phyloP scores from a whole-genome alignment of 2,888 invertebrate genomes.

The Scaptomyza cyrtandrae region DNA sequence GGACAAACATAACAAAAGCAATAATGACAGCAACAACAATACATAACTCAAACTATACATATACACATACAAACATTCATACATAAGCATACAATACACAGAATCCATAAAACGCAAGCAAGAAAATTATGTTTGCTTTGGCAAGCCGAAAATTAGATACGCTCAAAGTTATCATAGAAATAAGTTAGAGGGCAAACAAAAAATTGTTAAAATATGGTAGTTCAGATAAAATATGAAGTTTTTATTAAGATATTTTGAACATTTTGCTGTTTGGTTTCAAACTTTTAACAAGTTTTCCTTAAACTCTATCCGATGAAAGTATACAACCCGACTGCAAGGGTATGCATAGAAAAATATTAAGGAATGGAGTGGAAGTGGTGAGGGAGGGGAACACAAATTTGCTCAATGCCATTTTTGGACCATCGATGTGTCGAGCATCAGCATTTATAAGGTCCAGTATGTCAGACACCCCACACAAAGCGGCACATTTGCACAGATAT shows the following conservation, averaged over 20 bases:
- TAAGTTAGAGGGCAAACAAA: background rate
- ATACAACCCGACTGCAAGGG: background rate
- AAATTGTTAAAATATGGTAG: too few species aligned
- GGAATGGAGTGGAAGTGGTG: too few species aligned
- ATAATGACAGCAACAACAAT: slow-evolving; percentile 37
- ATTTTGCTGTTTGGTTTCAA: too few species aligned
- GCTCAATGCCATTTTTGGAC: slow-evolving; percentile 18
- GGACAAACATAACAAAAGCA: slow-evolving; percentile 35
- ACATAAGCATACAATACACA: slow-evolving; percentile 66
- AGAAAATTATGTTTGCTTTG: background rate
- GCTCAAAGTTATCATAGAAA: background rate
- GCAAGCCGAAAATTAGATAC: background rate
- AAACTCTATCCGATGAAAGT: too few species aligned
- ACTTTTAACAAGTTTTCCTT: too few species aligned
- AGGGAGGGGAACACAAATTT: slow-evolving; percentile 38
- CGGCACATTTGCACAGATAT: slow-evolving; percentile 62
- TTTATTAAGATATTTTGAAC: too few species aligned
- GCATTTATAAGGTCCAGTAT: slow-evolving; percentile 24
- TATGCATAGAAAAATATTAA: slow-evolving; percentile 40
- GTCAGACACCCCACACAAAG: slow-evolving; percentile 7
- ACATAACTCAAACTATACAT: slow-evolving; percentile 28
- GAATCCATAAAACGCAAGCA: slow-evolving; percentile 38
- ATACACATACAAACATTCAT: slow-evolving; percentile 35
- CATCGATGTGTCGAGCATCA: slow-evolving; percentile 19
- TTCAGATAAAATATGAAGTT: too few species aligned